Conservation (phyloP, 2,113 vertebrate species). For the Bufo gargarizans region DNA sequence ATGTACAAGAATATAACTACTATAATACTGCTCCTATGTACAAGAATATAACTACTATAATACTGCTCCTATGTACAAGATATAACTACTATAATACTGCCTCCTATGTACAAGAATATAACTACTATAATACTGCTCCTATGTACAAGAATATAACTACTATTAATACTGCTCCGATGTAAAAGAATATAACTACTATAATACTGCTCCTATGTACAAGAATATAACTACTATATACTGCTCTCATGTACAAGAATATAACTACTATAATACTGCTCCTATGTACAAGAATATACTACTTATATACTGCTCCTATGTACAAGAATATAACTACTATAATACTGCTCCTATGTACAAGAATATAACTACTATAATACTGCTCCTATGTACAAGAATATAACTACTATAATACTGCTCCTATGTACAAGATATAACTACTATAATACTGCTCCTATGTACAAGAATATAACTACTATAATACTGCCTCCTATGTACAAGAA, state of each 20-base stretch:
- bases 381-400: neutral
- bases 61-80: conserved; percentile 1
- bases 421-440: conserved; percentile 3
- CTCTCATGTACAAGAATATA: conserved; percentile 1
- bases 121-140: conserved; percentile 7
- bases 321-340: neutral
- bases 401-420: neutral
- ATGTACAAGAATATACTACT: neutral
- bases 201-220: conserved; percentile 6
- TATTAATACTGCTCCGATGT: neutral
- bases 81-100: conserved; percentile 2
- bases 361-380: neutral
- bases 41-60: conserved; percentile 15
- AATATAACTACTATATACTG: conserved; percentile 17
- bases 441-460: neutral
- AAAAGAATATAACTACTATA: conserved; percentile 12
- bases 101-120: neutral
- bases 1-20: conserved; percentile 3
- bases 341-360: neutral
- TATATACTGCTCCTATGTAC: neutral
- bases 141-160: conserved; percentile 3
- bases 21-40: neutral
- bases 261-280: conserved; percentile 4
- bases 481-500: neutral
- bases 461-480: conserved; percentile 6